Evolutionary conservation across 2,888 invertebrate species (phyloP), one percentile per base, ranked within the genome.

Genomic region (Calliscelio sp.): DNA sequence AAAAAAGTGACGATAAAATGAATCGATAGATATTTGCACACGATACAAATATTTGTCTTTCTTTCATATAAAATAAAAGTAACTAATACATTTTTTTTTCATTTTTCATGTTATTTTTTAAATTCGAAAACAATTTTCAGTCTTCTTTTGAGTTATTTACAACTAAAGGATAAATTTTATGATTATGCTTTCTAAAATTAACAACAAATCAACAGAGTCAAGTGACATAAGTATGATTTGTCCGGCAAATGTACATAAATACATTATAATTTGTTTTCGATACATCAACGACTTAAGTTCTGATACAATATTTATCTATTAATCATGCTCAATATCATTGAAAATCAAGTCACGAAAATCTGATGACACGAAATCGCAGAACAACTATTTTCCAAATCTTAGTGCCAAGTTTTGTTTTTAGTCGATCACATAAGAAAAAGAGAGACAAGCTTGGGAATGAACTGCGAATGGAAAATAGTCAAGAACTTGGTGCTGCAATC

Each of bases 151-250:
- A 11, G n/a, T 11, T 41, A 61, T 61, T 24, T 41, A 61, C 61
- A 61, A 66, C 66, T 49, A 51, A 66, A 46, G 20, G 3, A 35
- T 41, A 22, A 41, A 66, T 51, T 18, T 20, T 22, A n/a, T 18
- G 10, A 51, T 22, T 11, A 35, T 20, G 6, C 6, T 41, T 18
- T 41, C 20, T 38, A 41, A 28, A 70, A 70, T 5, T 28, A 70
- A 55, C 16, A 70, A 57, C 57, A 44, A 55, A 44, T 70, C 70
- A 44, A 70, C 44, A 57, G 28, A 41, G 44, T 57, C 57, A 5
- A 57, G n/a, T 46, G 57, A 57, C 41, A 46, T 11, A 41, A 53
- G 38, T 25, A 38, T 53, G 38, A 68, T 53, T 55, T 41, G 55
- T 41, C 57, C 20, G 28, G 32, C 55, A 57, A 44, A 46, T 46